A percentile compares a stretch with the other conserved stretches of the same genome.
These are phyloP conservation scores for Glaucomys volans DNA, from an alignment of 2,113 vertebrate genomes.

Conservation along the genomic window DNA sequence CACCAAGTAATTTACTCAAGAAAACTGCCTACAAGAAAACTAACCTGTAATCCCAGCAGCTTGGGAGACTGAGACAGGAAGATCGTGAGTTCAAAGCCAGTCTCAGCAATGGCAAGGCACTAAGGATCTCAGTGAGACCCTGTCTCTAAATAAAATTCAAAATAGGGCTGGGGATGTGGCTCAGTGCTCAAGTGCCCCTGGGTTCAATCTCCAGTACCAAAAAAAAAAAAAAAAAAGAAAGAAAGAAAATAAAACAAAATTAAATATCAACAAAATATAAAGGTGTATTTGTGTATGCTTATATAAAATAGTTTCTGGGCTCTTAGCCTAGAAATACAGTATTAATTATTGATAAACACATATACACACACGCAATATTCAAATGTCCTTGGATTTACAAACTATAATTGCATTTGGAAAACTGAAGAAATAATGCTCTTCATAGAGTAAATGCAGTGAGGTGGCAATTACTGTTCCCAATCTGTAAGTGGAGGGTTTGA, in stretches of 20 bases:
- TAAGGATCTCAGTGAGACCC: too few species aligned
- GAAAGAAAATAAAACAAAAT: too few species aligned
- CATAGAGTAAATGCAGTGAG: not conserved
- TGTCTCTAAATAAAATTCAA: too few species aligned
- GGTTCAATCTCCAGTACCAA: too few species aligned
- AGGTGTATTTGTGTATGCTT: not conserved
- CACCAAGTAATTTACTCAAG: not conserved
- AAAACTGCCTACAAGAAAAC: slow-evolving; percentile 44
- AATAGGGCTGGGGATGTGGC: too few species aligned
- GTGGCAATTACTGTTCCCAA: not conserved
- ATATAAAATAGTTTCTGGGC: slow-evolving; percentile 48
- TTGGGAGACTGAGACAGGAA: too few species aligned
- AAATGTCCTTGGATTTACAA: slow-evolving; percentile 33
- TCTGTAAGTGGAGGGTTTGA: not conserved
- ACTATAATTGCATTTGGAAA: slow-evolving; percentile 5
- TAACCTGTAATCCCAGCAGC: too few species aligned
- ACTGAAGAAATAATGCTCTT: not conserved
- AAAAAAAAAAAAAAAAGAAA: too few species aligned
- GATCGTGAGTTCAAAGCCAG: too few species aligned
- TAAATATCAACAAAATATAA: slow-evolving; percentile 53
- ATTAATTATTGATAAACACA: slow-evolving; percentile 30
- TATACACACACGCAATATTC: not conserved
- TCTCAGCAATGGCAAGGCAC: too few species aligned
- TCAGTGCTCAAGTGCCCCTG: too few species aligned
- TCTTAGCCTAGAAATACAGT: slow-evolving; percentile 7